Percentiles rank a stretch among this genome's conserved stretches.
Conservation (phyloP, 2,797 vertebrate genomes). For the Numenius phaeopus region DNA sequence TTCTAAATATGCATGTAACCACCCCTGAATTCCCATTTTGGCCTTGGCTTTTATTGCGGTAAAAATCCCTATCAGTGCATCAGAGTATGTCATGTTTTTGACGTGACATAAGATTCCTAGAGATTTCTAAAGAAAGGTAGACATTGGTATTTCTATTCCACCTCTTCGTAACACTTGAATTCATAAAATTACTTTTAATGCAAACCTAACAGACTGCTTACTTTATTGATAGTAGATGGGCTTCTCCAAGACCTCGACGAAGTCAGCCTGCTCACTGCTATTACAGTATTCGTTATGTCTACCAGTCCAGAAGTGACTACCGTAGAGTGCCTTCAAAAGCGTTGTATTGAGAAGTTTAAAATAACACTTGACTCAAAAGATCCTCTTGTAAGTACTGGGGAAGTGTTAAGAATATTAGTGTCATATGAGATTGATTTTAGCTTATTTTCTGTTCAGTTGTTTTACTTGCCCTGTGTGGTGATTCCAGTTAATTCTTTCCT, state of each 20-base stretch:
- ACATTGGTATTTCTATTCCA: not conserved
- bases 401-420: not conserved
- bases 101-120: no score
- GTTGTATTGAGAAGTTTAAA: slow-evolving; percentile 87
- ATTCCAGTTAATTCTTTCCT: not conserved
- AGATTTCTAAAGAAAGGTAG: not conserved
- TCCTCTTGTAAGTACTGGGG: slow-evolving; percentile 81
- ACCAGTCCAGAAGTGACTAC: slow-evolving; percentile 86
- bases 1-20: not conserved
- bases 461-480: not conserved
- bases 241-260: slow-evolving; percentile 78
- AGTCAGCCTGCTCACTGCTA: slow-evolving; percentile 85
- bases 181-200: not conserved
- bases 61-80: not conserved
- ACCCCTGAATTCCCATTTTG: not conserved
- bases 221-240: slow-evolving; percentile 65
- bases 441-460: not conserved
- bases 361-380: slow-evolving; percentile 86
- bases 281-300: slow-evolving; percentile 89
- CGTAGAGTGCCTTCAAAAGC: slow-evolving; percentile 82
- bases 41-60: not conserved
- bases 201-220: not conserved
- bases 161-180: not conserved
- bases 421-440: not conserved
- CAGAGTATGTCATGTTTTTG: not conserved